Evolutionary conservation across 2,113 vertebrate genomes (phyloP).

Genomic region (Martes martes): DNA sequence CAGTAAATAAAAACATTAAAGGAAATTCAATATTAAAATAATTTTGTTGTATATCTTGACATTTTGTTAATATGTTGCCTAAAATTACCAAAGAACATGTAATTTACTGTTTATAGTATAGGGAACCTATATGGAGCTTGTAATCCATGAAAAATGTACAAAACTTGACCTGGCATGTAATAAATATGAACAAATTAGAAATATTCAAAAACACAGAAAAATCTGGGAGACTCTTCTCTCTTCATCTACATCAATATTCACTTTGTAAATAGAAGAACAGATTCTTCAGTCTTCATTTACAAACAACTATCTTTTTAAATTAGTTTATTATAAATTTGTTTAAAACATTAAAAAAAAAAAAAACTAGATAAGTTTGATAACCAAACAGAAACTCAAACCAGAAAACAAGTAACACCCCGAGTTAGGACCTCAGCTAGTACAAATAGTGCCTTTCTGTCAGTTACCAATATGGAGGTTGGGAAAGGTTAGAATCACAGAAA

Average conservation of each 20-base stretch:
- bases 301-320: background rate
- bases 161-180: background rate
- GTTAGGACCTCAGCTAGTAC: background rate
- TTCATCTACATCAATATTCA: background rate
- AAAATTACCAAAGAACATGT: background rate
- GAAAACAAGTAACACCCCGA: background rate
- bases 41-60: background rate
- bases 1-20: background rate
- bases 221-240: background rate
- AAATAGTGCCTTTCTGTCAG: background rate
- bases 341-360: background rate
- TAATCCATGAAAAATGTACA: slow-evolving; percentile 12
- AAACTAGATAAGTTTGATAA: background rate
- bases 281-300: background rate
- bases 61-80: background rate
- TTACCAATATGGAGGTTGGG: background rate
- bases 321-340: background rate
- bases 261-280: background rate
- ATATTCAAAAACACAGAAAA: slow-evolving; percentile 17
- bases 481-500: background rate
- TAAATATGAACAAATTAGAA: background rate
- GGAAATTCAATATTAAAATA: background rate
- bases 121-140: background rate
- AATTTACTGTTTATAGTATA: background rate
- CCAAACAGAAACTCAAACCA: background rate